Conservation (phyloP, 2,888 invertebrate species). For the Augiades crinisus region DNA sequence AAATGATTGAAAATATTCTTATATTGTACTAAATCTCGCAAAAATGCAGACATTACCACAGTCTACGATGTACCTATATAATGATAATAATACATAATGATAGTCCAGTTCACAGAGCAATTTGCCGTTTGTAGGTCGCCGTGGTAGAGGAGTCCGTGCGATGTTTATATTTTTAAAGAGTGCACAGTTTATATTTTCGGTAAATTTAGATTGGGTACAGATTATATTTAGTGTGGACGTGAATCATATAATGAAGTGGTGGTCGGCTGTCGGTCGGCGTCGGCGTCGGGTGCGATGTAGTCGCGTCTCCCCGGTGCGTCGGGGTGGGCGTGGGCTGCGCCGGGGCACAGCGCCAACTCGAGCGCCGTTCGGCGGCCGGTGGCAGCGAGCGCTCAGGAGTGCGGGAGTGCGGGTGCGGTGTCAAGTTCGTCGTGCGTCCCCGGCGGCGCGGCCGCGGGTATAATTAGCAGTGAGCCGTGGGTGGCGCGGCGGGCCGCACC, state of each 20-base stretch:
- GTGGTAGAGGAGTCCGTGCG: slow-evolving; percentile 12
- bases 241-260: slow-evolving; percentile 34
- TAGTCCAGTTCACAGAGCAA: slow-evolving; percentile 6
- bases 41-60: too few relatives aligned
- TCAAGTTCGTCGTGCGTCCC: slow-evolving; percentile 40
- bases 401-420: slow-evolving; percentile 44
- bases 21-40: too few relatives aligned
- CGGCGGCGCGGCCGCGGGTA: slow-evolving; percentile 50
- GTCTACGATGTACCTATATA: too few relatives aligned
- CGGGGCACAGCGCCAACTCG: slow-evolving; percentile 31
- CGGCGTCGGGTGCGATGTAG: slow-evolving; percentile 38
- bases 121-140: slow-evolving; percentile 20
- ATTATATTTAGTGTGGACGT: slow-evolving; percentile 38
- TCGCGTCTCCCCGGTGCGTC: slow-evolving; percentile 40
- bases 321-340: slow-evolving; percentile 40
- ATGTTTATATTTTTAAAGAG: slow-evolving; percentile 27
- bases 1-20: too few relatives aligned
- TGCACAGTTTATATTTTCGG: slow-evolving; percentile 28
- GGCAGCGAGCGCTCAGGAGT: slow-evolving; percentile 33
- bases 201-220: slow-evolving; percentile 42
- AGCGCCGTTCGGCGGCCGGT: slow-evolving; percentile 26
- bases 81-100: slow-evolving; percentile 7
- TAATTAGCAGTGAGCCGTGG: slow-evolving; percentile 78
- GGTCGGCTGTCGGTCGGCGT: slow-evolving; percentile 24
- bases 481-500: slow-evolving; percentile 76